phyloP scores from a whole-genome alignment of 2,797 vertebrate genomes.

The Schizothorax lantsangensis region DNA sequence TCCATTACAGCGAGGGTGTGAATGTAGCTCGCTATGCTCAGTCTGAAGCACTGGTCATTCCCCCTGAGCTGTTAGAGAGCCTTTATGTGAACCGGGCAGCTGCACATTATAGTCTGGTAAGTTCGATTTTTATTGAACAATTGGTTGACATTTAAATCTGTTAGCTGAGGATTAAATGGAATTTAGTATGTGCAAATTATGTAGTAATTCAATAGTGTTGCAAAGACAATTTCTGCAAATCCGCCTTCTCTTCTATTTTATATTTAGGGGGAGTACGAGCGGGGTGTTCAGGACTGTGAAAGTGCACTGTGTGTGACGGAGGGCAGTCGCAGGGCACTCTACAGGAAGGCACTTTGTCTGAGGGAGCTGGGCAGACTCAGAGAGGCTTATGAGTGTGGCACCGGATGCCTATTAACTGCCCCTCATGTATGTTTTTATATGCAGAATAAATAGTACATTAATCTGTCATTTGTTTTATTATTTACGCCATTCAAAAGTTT shows the following conservation, averaged over 20 bases:
- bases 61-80: slow-evolving; percentile 90
- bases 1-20: slow-evolving; percentile 93
- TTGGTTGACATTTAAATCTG: neutral
- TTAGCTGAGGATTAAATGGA: neutral
- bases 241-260: neutral
- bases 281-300: slow-evolving; percentile 92
- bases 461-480: neutral
- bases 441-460: neutral
- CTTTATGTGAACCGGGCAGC: slow-evolving; percentile 94
- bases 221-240: neutral
- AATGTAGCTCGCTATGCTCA: slow-evolving; percentile 93
- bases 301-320: slow-evolving; percentile 82
- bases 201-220: neutral
- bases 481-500: neutral
- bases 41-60: slow-evolving; percentile 91
- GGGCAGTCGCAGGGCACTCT: slow-evolving; percentile 90
- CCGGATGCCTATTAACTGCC: slow-evolving; percentile 90
- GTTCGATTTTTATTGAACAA: neutral
- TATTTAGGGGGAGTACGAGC: slow-evolving; percentile 88
- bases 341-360: slow-evolving; percentile 90
- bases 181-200: neutral
- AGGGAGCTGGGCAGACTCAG: slow-evolving; percentile 90
- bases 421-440: slow-evolving; percentile 84
- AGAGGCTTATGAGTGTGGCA: slow-evolving; percentile 96
- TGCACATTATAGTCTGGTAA: slow-evolving; percentile 91